Percentiles rank a stretch among this genome's conserved stretches.
phyloP scores from a whole-genome alignment of 1,140 invertebrate species.

The Anthonomus grandis region DNA sequence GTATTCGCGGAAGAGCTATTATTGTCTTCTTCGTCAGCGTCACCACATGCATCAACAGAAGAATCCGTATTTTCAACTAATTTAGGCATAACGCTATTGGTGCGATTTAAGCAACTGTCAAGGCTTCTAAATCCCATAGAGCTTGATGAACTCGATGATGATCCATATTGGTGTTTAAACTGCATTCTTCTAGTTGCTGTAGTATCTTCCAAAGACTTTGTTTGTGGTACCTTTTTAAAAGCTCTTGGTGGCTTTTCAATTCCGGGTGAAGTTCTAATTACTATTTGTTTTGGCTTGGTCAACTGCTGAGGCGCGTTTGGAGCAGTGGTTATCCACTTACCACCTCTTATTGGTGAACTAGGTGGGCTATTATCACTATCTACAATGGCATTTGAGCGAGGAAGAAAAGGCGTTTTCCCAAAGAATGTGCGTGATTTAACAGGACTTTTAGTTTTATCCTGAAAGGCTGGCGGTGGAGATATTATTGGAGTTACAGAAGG shows the following conservation, averaged over 20 bases:
- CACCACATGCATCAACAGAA: constrained; percentile 56
- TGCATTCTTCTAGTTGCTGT: constrained; percentile 51
- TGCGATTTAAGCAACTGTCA: constrained; percentile 51
- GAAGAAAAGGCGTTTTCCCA: constrained; percentile 53
- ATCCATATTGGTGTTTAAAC: constrained; percentile 54
- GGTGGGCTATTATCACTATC: constrained; percentile 57
- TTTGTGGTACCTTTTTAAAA: constrained; percentile 50
- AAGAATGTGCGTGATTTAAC: constrained; percentile 42
- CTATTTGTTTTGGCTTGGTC: constrained; percentile 9
- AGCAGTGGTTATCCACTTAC: constrained; percentile 36
- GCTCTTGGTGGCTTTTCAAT: constrained; percentile 26
- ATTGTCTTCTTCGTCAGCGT: constrained; percentile 56
- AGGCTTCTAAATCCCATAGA: constrained; percentile 58
- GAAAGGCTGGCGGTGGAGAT: constrained; percentile 60
- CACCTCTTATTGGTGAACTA: constrained; percentile 49
- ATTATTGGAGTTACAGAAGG: constrained; percentile 59
- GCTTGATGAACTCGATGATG: constrained; percentile 57
- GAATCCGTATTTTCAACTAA: constrained; percentile 58
- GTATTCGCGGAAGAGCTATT: constrained; percentile 51
- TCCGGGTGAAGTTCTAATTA: constrained; percentile 25
- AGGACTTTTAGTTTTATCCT: constrained; percentile 50
- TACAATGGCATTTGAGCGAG: constrained; percentile 56
- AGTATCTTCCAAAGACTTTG: constrained; percentile 57
- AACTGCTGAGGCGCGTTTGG: constrained; percentile 25
- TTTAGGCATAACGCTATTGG: constrained; percentile 51